phyloP scores from a whole-genome alignment of 1,140 invertebrate genomes.

The Delia radicum region DNA sequence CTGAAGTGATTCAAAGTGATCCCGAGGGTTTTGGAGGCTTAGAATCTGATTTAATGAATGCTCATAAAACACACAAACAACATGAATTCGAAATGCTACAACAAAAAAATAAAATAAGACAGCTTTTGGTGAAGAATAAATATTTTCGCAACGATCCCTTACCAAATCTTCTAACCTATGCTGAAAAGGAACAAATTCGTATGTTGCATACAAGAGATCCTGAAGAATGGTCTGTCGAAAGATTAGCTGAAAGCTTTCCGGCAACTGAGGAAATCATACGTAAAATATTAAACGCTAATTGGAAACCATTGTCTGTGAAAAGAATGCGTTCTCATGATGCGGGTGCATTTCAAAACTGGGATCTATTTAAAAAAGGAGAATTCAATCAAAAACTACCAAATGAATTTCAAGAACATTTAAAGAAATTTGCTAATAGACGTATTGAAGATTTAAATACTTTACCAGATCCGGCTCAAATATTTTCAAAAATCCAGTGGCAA shows the following conservation, averaged over 20 bases:
- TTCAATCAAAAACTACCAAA: slow-evolving; percentile 54
- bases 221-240: slow-evolving; percentile 71
- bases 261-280: slow-evolving; percentile 63
- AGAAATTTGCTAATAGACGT: slow-evolving; percentile 60
- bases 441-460: slow-evolving; percentile 30
- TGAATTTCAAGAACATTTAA: slow-evolving; percentile 61
- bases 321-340: slow-evolving; percentile 66
- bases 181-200: slow-evolving; percentile 80
- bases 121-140: slow-evolving; percentile 68
- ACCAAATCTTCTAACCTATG: slow-evolving; percentile 77
- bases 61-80: slow-evolving; percentile 50
- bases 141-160: slow-evolving; percentile 70
- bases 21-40: slow-evolving; percentile 54
- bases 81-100: slow-evolving; percentile 52
- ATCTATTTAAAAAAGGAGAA: slow-evolving; percentile 60
- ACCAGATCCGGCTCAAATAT: neutral
- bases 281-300: slow-evolving; percentile 65
- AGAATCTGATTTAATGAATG: slow-evolving; percentile 59
- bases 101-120: slow-evolving; percentile 58
- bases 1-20: slow-evolving; percentile 42
- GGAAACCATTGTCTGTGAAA: slow-evolving; percentile 61
- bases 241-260: slow-evolving; percentile 77
- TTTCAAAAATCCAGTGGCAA: slow-evolving; percentile 20
- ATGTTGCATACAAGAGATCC: slow-evolving; percentile 68
- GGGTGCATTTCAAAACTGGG: slow-evolving; percentile 68